Evolutionary conservation across 2,797 vertebrate species (phyloP).

Genomic region (Pygocentrus nattereri): DNA sequence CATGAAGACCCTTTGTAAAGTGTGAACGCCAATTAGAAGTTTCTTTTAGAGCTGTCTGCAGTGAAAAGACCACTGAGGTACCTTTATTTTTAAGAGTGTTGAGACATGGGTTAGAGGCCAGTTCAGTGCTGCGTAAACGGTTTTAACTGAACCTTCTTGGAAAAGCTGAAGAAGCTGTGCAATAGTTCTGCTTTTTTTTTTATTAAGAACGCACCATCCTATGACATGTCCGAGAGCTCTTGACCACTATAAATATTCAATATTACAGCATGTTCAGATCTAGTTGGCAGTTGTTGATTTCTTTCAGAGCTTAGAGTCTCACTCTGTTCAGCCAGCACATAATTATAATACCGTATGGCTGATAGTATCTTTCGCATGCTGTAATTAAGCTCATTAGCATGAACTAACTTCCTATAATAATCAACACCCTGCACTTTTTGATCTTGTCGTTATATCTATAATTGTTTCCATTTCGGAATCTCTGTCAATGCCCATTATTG

Average conservation of each 20-base stretch:
- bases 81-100: no score
- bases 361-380: background rate
- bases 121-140: no score
- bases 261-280: background rate
- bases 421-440: slow-evolving; percentile 18
- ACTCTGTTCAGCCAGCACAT: background rate
- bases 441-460: slow-evolving; percentile 41
- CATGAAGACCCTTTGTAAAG: no score
- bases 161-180: background rate
- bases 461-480: slow-evolving; percentile 46
- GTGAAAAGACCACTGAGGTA: no score
- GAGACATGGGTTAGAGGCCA: no score
- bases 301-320: background rate
- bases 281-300: background rate
- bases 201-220: background rate
- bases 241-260: background rate
- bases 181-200: background rate
- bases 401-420: slow-evolving; percentile 37
- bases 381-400: slow-evolving; percentile 25
- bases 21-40: no score
- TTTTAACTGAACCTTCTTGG: background rate
- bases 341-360: slow-evolving; percentile 16
- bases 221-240: background rate
- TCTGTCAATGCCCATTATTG: slow-evolving; percentile 22
- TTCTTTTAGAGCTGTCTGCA: no score